phyloP scores from a whole-genome alignment of 2,888 invertebrate genomes.

The Acanthosepion esculentum region DNA sequence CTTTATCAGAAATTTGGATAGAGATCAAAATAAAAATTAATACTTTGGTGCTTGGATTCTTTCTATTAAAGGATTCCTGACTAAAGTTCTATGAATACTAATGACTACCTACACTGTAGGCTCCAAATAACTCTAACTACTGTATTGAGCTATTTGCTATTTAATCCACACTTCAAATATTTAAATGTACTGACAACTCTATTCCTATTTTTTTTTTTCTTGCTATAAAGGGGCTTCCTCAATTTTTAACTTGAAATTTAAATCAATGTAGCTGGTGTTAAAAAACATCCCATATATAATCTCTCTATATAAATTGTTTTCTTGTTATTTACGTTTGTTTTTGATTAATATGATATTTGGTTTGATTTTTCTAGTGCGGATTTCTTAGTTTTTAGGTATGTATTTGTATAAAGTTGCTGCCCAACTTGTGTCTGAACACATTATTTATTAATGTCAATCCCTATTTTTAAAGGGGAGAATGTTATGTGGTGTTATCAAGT shows the following conservation, averaged over 20 bases:
- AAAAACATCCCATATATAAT: neutral
- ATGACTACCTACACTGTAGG: neutral
- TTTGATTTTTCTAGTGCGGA: slow-evolving; percentile 46
- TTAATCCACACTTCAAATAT: neutral
- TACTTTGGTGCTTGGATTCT: neutral
- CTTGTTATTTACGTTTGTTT: slow-evolving; percentile 35
- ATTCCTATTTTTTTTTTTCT: neutral
- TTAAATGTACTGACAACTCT: neutral
- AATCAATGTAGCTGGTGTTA: neutral
- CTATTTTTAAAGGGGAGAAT: slow-evolving; percentile 72
- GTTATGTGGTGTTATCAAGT: slow-evolving; percentile 69
- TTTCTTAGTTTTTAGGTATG: slow-evolving; percentile 47
- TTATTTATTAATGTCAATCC: slow-evolving; percentile 55
- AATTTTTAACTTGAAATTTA: neutral
- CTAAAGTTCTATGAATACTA: slow-evolving; percentile 33
- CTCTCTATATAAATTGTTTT: neutral
- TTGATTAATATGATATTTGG: slow-evolving; percentile 38
- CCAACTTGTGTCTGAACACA: slow-evolving; percentile 42
- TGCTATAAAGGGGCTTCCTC: neutral
- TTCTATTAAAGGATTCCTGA: neutral
- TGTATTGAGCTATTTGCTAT: too few species aligned
- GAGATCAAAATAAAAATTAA: neutral
- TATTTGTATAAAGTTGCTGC: slow-evolving; percentile 48
- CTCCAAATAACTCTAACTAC: neutral
- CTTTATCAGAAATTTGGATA: neutral